A percentile compares a stretch with the other conserved stretches of the same genome.
Evolutionary conservation across 92 coral and sea anemone species (phyloP).

Genomic region (Plumapathes pennacea): DNA sequence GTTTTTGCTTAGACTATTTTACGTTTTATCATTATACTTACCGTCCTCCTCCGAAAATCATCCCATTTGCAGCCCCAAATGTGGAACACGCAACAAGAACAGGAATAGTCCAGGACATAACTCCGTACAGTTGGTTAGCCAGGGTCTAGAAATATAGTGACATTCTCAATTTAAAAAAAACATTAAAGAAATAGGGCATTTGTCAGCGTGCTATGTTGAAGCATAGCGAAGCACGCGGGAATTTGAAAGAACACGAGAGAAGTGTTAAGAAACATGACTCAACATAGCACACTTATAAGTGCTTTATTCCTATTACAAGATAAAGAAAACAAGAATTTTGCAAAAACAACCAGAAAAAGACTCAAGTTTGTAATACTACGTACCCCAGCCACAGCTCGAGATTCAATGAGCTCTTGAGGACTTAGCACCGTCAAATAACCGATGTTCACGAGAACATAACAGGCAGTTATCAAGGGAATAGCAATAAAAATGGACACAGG

Average conservation of each 20-base stretch:
- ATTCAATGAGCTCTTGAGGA: slow-evolving; percentile 41
- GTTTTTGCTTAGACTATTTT: too few species aligned
- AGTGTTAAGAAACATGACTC: too few species aligned
- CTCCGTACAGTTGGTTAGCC: slow-evolving; percentile 72
- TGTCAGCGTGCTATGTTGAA: too few species aligned
- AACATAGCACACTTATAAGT: too few species aligned
- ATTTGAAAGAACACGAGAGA: too few species aligned
- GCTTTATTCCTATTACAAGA: too few species aligned
- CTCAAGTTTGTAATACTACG: slow-evolving; percentile 3
- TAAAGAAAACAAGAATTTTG: too few species aligned
- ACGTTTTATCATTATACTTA: too few species aligned
- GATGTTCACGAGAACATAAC: slow-evolving; percentile 73
- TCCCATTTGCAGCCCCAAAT: slow-evolving; percentile 82
- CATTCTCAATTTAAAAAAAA: too few species aligned
- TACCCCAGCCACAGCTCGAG: slow-evolving; percentile 86
- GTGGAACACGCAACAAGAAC: slow-evolving; percentile 83
- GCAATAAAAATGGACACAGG: slow-evolving; percentile 66
- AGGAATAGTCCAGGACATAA: slow-evolving; percentile 86
- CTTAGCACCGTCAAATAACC: slow-evolving; percentile 71
- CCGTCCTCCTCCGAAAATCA: slow-evolving; percentile 75
- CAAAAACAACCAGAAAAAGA: too few species aligned
- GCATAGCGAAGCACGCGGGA: too few species aligned
- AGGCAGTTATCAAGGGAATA: slow-evolving; percentile 64
- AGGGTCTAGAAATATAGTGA: slow-evolving; percentile 47
- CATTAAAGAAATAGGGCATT: too few species aligned